Evolutionary conservation across 2,113 vertebrate species (phyloP).

Genomic region (Actinemys pallida): DNA sequence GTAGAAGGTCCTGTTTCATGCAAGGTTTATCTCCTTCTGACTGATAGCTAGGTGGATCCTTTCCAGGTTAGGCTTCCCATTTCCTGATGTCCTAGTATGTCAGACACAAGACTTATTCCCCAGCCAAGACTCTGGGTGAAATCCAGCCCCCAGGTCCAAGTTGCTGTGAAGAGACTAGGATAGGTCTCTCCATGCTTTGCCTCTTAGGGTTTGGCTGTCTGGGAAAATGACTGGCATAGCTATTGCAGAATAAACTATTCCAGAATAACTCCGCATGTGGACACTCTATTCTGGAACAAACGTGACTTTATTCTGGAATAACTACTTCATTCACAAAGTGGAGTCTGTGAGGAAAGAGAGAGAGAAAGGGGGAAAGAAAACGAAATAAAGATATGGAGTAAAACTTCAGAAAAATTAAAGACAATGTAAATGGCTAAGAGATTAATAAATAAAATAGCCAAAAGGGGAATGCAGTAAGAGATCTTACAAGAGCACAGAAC

Average conservation of each 20-base stretch:
- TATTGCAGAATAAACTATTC: slow-evolving; percentile 1
- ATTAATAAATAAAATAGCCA: neutral
- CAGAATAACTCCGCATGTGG: neutral
- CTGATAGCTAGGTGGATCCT: slow-evolving; percentile 54
- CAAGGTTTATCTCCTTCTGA: slow-evolving; percentile 66
- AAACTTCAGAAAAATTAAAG: neutral
- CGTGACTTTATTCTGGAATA: slow-evolving; percentile 28
- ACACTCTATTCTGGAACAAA: slow-evolving; percentile 43
- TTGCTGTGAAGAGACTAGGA: slow-evolving; percentile 40
- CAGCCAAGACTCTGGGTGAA: slow-evolving; percentile 46
- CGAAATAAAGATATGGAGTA: neutral
- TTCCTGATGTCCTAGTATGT: slow-evolving; percentile 45
- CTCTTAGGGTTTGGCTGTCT: slow-evolving; percentile 10
- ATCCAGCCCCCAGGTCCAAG: neutral
- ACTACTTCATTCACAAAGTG: neutral
- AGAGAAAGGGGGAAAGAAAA: neutral
- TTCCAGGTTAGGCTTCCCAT: slow-evolving; percentile 46
- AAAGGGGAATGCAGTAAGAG: neutral
- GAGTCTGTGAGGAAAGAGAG: rapidly evolving
- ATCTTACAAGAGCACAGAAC: neutral
- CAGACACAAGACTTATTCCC: slow-evolving; percentile 65
- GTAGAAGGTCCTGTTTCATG: slow-evolving; percentile 57
- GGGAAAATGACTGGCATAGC: slow-evolving; percentile 6
- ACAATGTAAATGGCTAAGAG: neutral
- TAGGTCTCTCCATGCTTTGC: neutral